Evolutionary conservation across 2,113 vertebrate species (phyloP), one percentile per base, ranked within the genome.

Genomic region (Periophthalmodon schlosseri): DNA sequence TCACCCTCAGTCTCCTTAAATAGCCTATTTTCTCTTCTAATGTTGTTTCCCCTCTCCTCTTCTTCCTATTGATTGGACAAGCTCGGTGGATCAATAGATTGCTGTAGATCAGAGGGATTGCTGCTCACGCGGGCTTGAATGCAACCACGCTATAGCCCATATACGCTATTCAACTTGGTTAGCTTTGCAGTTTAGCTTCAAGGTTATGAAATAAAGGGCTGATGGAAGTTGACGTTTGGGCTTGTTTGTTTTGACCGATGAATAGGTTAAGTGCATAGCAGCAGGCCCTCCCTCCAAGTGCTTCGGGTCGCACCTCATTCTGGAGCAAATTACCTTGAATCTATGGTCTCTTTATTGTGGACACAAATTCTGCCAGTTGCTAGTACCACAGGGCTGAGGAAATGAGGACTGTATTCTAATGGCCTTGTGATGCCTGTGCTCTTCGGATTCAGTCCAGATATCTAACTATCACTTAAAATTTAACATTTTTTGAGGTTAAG

Each of bases 231-330:
- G 88, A 88, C 52, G 76, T 46, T 70, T 71, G 70, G 77, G 87
- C 86, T 87, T 89, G 89, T 92, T 91, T 91, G 85, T 87, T 91
- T 87, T 91, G 89, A 89, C 79, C 83, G 87, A 90, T 88, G 91
- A 90, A 87, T 81, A 88, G 91, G 88, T 91, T 88, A 91, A 91
- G 85, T 65, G 86, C 79, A 60, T 79, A 81, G 87, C 78, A 73
- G 86, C 85, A 63, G 78, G 76, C 80, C 82, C 72, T 86, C 23
- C 24, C 75, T 15, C 47, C 73, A 0, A 80, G 78, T 72, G 58
- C 80, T 80, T 75, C 18, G 58, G 81, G 82, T 89, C 79, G 88
- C 91, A 88, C 86, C 88, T 91, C 80, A 88, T 88, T 86, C 88
- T 90, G 83, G 88, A 90, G 83, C 86, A 87, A 90, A 90, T 91